These are phyloP conservation scores for Drosophila kanekoi DNA, from an alignment of 2,888 invertebrate species.

Conservation along the genomic window DNA sequence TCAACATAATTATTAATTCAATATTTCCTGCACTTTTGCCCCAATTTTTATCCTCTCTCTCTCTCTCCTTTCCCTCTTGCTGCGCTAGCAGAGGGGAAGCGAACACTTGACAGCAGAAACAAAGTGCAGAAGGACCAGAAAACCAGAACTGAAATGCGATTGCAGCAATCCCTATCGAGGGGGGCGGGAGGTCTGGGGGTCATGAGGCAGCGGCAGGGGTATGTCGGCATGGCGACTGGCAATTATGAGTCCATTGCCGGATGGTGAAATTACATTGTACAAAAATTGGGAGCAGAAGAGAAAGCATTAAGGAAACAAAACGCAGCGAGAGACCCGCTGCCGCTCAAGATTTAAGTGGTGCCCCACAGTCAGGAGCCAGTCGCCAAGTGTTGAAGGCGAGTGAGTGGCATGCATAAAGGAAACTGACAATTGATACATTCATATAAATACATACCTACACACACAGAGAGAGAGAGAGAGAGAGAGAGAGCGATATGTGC, in stretches of 20 bases:
- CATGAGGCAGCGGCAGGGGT: not conserved
- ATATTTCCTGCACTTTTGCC: conserved; percentile 63
- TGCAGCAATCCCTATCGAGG: conserved; percentile 26
- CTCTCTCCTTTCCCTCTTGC: not conserved
- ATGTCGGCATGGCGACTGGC: conserved; percentile 25
- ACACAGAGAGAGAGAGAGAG: not conserved
- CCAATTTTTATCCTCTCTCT: conserved; percentile 25
- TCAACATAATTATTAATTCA: conserved; percentile 68
- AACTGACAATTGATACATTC: conserved; percentile 54
- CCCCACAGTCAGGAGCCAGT: conserved; percentile 53
- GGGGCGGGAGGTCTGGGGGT: not conserved
- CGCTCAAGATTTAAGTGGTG: conserved; percentile 44
- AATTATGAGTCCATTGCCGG: conserved; percentile 62
- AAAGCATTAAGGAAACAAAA: conserved; percentile 64
- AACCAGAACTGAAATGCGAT: conserved; percentile 29
- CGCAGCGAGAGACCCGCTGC: conserved; percentile 14
- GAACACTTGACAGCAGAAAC: conserved; percentile 61
- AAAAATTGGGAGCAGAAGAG: conserved; percentile 75
- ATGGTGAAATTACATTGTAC: conserved; percentile 65
- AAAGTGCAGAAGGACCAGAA: conserved; percentile 47
- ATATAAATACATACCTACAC: conserved; percentile 13
- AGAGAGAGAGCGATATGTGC: not conserved
- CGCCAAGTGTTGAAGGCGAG: conserved; percentile 45
- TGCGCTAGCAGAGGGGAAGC: conserved; percentile 50
- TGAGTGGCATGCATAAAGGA: conserved; percentile 63